Conservation (phyloP, 1,140 invertebrate species). For the Formica selysi region DNA sequence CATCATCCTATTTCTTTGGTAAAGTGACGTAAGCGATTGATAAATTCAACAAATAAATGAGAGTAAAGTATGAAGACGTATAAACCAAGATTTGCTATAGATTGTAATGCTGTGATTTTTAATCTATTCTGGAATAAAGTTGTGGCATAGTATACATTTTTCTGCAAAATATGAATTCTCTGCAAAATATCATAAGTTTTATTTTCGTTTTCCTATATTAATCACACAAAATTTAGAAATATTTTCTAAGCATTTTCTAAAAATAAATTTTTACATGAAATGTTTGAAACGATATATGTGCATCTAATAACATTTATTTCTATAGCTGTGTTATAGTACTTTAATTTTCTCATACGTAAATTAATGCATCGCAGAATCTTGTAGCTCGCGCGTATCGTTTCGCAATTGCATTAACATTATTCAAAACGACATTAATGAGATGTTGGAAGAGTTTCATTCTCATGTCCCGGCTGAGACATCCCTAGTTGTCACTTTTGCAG, state of each 20-base stretch:
- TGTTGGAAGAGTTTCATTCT: constrained; percentile 38
- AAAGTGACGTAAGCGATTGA: neutral
- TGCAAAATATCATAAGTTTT: neutral
- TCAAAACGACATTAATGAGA: constrained; percentile 50
- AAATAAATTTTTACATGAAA: neutral
- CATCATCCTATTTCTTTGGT: neutral
- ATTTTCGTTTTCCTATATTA: constrained; percentile 11
- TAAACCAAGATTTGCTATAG: neutral
- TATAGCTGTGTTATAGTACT: neutral
- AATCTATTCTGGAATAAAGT: neutral
- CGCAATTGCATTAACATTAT: constrained; percentile 1
- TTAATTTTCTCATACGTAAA: neutral
- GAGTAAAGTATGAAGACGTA: neutral
- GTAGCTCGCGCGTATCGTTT: neutral
- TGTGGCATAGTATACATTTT: too few relatives aligned
- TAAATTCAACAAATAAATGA: neutral
- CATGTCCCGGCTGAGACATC: constrained; percentile 47
- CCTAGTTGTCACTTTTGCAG: constrained; percentile 68
- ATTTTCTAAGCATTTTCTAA: neutral
- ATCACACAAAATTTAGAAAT: neutral
- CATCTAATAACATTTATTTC: neutral
- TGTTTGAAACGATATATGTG: neutral
- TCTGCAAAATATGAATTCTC: neutral
- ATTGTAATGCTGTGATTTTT: neutral
- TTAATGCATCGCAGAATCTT: neutral